phyloP scores from a whole-genome alignment of 2,888 invertebrate genomes.

The Neoitamus cyanurus region DNA sequence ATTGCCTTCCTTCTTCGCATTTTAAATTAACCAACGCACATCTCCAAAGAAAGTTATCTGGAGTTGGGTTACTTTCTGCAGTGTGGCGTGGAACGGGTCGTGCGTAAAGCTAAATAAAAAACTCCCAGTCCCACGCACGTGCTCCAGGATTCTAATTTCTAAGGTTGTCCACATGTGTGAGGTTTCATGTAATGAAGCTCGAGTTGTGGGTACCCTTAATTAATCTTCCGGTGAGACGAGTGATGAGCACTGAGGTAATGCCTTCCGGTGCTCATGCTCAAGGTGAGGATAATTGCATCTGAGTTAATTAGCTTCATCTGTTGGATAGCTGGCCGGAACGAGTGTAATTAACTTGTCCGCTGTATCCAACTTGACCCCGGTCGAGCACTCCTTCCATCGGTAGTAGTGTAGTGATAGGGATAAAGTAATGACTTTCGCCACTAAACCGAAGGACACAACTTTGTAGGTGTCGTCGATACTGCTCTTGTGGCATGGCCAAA shows the following conservation, averaged over 20 bases:
- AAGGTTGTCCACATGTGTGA: background rate
- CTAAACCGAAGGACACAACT: background rate
- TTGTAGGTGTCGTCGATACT: background rate
- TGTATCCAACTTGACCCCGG: background rate
- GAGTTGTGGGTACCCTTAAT: background rate
- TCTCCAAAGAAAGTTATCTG: background rate
- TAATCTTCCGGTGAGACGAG: background rate
- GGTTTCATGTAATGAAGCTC: background rate
- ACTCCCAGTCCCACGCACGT: background rate
- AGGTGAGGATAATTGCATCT: constrained; percentile 1
- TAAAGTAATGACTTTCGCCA: background rate
- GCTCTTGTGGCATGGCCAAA: background rate
- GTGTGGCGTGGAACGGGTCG: background rate
- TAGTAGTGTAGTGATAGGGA: background rate
- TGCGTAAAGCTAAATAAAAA: background rate
- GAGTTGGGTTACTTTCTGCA: background rate
- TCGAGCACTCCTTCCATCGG: background rate
- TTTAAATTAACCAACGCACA: background rate
- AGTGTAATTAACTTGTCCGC: background rate
- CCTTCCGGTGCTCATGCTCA: background rate
- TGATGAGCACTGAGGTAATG: background rate
- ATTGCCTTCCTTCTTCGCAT: too few species aligned
- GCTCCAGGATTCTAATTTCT: background rate
- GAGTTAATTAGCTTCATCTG: background rate
- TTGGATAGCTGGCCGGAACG: background rate